Conservation (phyloP, 2,888 invertebrate species). For the Diadegma fenestrale region DNA sequence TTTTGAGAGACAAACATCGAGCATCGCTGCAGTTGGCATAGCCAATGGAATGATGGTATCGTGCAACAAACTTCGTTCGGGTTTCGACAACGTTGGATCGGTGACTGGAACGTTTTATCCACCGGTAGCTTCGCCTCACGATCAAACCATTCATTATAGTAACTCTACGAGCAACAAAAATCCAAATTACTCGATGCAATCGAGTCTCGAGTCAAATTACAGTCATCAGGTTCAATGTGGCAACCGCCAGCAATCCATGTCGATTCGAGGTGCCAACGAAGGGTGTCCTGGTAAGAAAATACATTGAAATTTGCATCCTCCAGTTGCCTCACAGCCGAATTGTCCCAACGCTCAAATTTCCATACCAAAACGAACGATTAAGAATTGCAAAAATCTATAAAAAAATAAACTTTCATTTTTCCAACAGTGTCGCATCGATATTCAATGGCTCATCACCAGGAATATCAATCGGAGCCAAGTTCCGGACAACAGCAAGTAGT, state of each 20-base stretch:
- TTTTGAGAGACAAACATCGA: constrained; percentile 83
- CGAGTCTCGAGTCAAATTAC: constrained; percentile 80
- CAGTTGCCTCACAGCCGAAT: background rate
- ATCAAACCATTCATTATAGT: constrained; percentile 87
- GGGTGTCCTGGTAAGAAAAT: constrained; percentile 80
- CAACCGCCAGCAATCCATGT: constrained; percentile 81
- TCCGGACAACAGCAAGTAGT: constrained; percentile 77
- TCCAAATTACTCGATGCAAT: constrained; percentile 80
- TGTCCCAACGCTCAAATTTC: background rate
- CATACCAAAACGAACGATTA: background rate
- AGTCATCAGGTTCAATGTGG: constrained; percentile 79
- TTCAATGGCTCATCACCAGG: constrained; percentile 82
- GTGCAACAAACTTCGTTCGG: constrained; percentile 93
- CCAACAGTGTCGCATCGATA: constrained; percentile 82
- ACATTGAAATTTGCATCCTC: background rate
- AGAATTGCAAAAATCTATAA: background rate
- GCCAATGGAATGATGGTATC: constrained; percentile 94
- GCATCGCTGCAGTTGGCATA: constrained; percentile 93
- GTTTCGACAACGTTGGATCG: constrained; percentile 92
- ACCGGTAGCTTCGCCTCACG: constrained; percentile 93
- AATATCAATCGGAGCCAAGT: constrained; percentile 78
- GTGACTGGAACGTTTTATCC: constrained; percentile 96
- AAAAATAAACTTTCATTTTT: constrained; percentile 27
- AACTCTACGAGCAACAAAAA: constrained; percentile 79
- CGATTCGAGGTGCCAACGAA: constrained; percentile 83